Evolutionary conservation across 2,797 vertebrate species (phyloP).

Genomic region (Sebastes trivittatus): DNA sequence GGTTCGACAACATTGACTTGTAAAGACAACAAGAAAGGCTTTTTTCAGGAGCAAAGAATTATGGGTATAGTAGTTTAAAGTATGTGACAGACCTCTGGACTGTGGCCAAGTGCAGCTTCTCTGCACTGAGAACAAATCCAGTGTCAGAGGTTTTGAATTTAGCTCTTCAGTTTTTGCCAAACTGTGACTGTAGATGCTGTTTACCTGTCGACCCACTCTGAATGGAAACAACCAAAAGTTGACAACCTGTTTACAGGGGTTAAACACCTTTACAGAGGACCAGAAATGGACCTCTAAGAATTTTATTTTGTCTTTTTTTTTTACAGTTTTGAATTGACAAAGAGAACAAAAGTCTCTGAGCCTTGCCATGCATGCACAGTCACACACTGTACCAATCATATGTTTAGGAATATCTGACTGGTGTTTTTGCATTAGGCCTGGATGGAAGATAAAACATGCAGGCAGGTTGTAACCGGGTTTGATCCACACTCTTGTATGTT

Average conservation of each 20-base stretch:
- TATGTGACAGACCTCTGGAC: neutral
- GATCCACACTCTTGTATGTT: conserved; percentile 50
- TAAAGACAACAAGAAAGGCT: neutral
- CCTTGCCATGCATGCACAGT: conserved; percentile 19
- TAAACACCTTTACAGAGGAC: neutral
- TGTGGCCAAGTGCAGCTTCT: neutral
- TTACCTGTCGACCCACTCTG: neutral
- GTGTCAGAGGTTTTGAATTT: neutral
- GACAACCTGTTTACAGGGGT: neutral
- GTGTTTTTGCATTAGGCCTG: neutral
- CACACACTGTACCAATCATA: neutral
- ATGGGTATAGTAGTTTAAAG: neutral
- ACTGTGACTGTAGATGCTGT: conserved; percentile 30
- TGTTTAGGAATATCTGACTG: neutral
- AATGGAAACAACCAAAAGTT: conserved; percentile 10
- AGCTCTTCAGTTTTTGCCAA: conserved; percentile 28
- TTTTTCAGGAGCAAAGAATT: conserved; percentile 4
- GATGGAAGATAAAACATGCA: neutral
- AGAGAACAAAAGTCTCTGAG: neutral
- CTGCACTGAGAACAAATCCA: neutral
- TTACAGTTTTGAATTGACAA: neutral
- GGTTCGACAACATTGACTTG: neutral
- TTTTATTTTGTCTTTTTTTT: neutral
- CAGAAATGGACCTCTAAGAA: neutral
- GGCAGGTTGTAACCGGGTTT: conserved; percentile 5